Evolutionary conservation across 2,797 vertebrate species (phyloP).

Genomic region (Lemur catta): DNA sequence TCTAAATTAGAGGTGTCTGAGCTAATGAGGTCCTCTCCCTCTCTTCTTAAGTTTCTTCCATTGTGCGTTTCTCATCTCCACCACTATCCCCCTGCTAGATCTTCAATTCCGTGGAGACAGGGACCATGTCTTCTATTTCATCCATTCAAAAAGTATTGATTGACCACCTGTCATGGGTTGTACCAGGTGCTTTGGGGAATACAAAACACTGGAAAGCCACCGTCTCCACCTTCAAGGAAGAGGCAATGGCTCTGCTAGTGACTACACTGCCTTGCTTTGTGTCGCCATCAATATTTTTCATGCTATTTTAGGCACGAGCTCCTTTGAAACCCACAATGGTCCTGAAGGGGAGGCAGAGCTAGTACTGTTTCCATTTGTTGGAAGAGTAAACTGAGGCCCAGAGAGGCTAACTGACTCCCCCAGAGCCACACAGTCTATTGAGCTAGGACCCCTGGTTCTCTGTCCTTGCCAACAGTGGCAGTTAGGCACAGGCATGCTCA

Average conservation of each 20-base stretch:
- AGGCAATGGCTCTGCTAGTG: neutral
- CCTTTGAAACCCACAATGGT: neutral
- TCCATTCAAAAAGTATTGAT: neutral
- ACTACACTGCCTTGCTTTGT: neutral
- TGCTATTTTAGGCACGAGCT: neutral
- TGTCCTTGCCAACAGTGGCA: neutral
- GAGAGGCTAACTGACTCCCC: neutral
- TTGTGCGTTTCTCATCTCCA: neutral
- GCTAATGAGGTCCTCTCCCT: neutral
- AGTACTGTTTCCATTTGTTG: neutral
- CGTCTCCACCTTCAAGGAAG: neutral
- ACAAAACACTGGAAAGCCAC: neutral
- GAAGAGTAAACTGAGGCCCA: conserved; percentile 7
- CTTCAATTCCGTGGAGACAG: neutral
- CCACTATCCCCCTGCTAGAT: neutral
- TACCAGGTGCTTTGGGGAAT: conserved; percentile 8
- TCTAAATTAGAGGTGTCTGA: conserved; percentile 69
- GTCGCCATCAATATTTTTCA: neutral
- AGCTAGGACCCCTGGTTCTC: neutral
- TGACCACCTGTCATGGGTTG: conserved; percentile 28
- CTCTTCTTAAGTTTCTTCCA: conserved; percentile 50
- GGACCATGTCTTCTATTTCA: conserved; percentile 47
- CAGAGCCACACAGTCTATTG: neutral
- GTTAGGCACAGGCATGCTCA: neutral
- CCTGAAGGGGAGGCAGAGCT: neutral